Percentiles rank a stretch among this genome's conserved stretches.
phyloP scores from a whole-genome alignment of 2,888 invertebrate species.

The Lycaena phlaeas region DNA sequence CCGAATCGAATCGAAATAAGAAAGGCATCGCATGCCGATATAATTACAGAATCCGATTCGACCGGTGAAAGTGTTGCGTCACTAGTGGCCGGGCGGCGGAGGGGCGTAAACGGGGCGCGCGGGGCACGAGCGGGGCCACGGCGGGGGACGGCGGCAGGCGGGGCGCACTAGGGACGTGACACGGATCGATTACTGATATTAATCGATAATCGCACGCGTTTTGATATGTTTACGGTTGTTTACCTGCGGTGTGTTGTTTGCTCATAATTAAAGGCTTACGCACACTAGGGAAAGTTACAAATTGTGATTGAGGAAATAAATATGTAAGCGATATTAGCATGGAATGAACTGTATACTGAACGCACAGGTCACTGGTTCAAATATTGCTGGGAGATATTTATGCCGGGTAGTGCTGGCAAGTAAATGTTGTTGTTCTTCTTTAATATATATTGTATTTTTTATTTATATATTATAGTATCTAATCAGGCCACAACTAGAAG shows the following conservation, averaged over 20 bases:
- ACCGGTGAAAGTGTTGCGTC: slow-evolving; percentile 62
- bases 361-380: no score
- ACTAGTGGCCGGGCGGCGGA: slow-evolving; percentile 17
- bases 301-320: no score
- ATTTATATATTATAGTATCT: no score
- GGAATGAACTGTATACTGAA: no score
- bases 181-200: neutral
- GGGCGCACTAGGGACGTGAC: neutral
- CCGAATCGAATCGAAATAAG: slow-evolving; percentile 45
- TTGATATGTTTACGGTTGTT: neutral
- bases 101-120: neutral
- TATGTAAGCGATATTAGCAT: no score
- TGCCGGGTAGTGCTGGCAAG: no score
- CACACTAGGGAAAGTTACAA: no score
- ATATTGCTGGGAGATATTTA: no score
- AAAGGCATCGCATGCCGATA: slow-evolving; percentile 61
- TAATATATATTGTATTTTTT: no score
- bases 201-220: neutral
- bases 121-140: neutral
- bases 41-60: slow-evolving; percentile 44
- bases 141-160: neutral
- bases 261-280: no score
- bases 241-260: neutral
- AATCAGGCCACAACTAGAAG: no score
- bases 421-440: no score